A percentile compares a stretch with the other conserved stretches of the same genome.
Evolutionary conservation across 2,797 vertebrate genomes (phyloP).

Genomic region (Huso huso): DNA sequence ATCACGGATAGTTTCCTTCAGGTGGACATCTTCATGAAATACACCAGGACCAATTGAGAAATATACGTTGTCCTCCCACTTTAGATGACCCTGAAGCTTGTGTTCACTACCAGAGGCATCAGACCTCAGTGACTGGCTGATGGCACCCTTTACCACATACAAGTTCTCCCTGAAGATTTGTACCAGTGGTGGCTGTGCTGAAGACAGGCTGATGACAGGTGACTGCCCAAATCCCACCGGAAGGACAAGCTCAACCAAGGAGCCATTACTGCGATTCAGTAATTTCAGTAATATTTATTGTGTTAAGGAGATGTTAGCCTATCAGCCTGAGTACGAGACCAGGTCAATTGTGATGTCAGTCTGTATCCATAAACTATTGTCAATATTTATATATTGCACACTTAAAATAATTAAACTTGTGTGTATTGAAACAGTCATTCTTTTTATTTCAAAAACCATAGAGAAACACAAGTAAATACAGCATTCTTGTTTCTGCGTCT

Average conservation of each 20-base stretch:
- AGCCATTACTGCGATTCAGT: no score
- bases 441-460: no score
- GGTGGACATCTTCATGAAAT: constrained; percentile 63
- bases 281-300: no score
- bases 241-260: constrained; percentile 39
- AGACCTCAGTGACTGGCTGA: constrained; percentile 56
- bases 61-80: constrained; percentile 61
- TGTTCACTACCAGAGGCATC: constrained; percentile 65
- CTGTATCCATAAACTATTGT: no score
- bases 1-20: constrained; percentile 60
- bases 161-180: constrained; percentile 67
- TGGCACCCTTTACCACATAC: constrained; percentile 75
- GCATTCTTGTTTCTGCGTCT: no score
- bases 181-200: constrained; percentile 70
- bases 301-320: no score
- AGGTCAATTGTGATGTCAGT: no score
- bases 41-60: constrained; percentile 68
- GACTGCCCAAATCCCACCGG: constrained; percentile 70
- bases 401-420: no score
- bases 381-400: no score
- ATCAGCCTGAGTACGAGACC: no score
- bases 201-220: constrained; percentile 60
- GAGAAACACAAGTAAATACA: no score
- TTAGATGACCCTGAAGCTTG: constrained; percentile 33
- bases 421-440: no score